A percentile compares a stretch with the other conserved stretches of the same genome.
These are phyloP conservation scores for Ormyrus labotus DNA, from an alignment of 2,888 invertebrate genomes.

Conservation along the genomic window DNA sequence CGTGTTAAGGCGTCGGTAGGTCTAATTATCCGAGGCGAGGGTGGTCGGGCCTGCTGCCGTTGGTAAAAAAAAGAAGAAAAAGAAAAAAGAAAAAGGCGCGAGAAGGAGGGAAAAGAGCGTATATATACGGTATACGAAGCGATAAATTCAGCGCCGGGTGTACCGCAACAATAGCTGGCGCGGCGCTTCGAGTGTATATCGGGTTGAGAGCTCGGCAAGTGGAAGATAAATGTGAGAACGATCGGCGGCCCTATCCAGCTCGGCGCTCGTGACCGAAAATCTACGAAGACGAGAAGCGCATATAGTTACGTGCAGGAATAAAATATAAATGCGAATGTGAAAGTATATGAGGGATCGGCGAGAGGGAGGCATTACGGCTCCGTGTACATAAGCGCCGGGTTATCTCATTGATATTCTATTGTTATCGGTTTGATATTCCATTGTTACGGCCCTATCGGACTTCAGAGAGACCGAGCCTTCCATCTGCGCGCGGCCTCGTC, in stretches of 20 bases:
- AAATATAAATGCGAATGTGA: slow-evolving; percentile 44
- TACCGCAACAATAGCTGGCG: slow-evolving; percentile 39
- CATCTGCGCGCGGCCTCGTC: slow-evolving; percentile 15
- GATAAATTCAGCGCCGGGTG: slow-evolving; percentile 39
- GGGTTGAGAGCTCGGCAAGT: slow-evolving; percentile 27
- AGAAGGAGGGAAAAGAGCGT: not conserved
- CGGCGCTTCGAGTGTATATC: slow-evolving; percentile 7
- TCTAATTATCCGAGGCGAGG: slow-evolving; percentile 37
- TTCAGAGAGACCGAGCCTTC: slow-evolving; percentile 5
- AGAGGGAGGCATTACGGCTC: not conserved
- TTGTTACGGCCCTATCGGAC: slow-evolving; percentile 40
- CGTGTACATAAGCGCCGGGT: slow-evolving; percentile 21
- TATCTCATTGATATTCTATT: slow-evolving; percentile 58
- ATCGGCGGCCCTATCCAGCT: not conserved
- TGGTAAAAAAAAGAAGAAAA: too few relatives aligned
- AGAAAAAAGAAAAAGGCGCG: too few relatives aligned
- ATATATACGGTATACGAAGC: not conserved
- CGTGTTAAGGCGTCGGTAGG: slow-evolving; percentile 26
- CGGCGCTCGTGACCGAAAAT: slow-evolving; percentile 35
- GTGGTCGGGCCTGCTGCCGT: too few relatives aligned
- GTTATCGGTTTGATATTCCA: slow-evolving; percentile 56
- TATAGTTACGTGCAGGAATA: not conserved
- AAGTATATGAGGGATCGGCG: not conserved
- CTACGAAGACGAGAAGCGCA: not conserved
- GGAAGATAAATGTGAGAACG: slow-evolving; percentile 58